phyloP scores from a whole-genome alignment of 2,113 vertebrate species.

The Tachuris rubrigastra region DNA sequence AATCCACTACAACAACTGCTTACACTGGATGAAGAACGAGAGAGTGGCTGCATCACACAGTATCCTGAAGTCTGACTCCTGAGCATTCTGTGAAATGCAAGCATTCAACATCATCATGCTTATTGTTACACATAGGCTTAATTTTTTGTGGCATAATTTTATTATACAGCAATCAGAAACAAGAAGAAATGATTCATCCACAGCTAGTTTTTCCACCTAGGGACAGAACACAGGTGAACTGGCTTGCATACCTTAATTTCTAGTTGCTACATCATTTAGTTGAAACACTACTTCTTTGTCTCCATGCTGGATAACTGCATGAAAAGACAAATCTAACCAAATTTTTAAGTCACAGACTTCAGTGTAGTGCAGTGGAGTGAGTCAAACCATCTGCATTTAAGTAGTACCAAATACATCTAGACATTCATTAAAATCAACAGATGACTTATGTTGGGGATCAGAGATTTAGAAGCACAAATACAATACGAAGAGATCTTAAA shows the following conservation, averaged over 20 bases:
- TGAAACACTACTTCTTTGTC: neutral
- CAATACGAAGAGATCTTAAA: neutral
- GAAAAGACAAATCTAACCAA: neutral
- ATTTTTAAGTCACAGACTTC: neutral
- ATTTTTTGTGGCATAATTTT: neutral
- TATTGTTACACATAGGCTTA: neutral
- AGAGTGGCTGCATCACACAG: slow-evolving; percentile 61
- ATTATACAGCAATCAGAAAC: neutral
- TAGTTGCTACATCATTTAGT: neutral
- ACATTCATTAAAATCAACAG: neutral
- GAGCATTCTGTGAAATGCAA: slow-evolving; percentile 57
- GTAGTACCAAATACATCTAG: neutral
- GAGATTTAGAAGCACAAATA: neutral
- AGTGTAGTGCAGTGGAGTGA: neutral
- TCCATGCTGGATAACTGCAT: neutral
- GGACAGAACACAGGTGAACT: neutral
- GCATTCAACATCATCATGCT: slow-evolving; percentile 28
- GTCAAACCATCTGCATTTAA: neutral
- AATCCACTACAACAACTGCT: slow-evolving; percentile 69
- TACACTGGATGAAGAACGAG: slow-evolving; percentile 55
- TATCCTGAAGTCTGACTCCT: slow-evolving; percentile 59
- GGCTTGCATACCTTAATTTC: neutral
- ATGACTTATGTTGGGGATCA: neutral
- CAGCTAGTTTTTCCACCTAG: neutral
- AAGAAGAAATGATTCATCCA: neutral